phyloP scores from a whole-genome alignment of 2,113 vertebrate genomes.

The Coregonus clupeaformis region DNA sequence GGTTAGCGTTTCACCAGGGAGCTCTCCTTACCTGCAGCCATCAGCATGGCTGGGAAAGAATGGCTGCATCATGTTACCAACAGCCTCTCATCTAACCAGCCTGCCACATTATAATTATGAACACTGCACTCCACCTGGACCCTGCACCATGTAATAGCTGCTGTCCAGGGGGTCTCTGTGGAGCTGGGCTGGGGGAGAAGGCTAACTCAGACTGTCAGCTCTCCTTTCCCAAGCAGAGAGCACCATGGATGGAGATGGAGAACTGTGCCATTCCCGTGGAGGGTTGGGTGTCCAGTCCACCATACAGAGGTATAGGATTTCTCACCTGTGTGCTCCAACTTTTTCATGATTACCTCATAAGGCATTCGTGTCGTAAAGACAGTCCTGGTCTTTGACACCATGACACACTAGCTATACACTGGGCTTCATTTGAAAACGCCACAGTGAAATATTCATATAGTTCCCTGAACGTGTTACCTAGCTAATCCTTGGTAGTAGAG shows the following conservation, averaged over 20 bases:
- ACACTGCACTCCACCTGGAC: slow-evolving; percentile 51
- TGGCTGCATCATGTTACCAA: slow-evolving; percentile 65
- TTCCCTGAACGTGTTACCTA: slow-evolving; percentile 26
- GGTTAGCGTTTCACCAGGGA: slow-evolving; percentile 63
- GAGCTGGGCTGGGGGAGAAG: slow-evolving; percentile 20
- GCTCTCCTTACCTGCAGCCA: slow-evolving; percentile 68
- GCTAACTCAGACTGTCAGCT: slow-evolving; percentile 14
- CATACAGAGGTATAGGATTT: slow-evolving; percentile 52
- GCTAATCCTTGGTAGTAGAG: slow-evolving; percentile 45
- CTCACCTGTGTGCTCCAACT: slow-evolving; percentile 34
- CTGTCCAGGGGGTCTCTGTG: neutral
- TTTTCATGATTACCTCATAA: slow-evolving; percentile 46
- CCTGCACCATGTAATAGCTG: slow-evolving; percentile 31
- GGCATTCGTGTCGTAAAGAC: neutral
- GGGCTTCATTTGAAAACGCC: slow-evolving; percentile 39
- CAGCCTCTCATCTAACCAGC: slow-evolving; percentile 65
- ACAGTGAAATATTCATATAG: slow-evolving; percentile 16
- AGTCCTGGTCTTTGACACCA: slow-evolving; percentile 11
- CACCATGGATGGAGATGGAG: slow-evolving; percentile 22
- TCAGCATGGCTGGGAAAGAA: slow-evolving; percentile 57
- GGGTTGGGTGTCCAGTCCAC: slow-evolving; percentile 53
- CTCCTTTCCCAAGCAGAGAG: slow-evolving; percentile 44
- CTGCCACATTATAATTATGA: slow-evolving; percentile 52
- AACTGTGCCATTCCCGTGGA: slow-evolving; percentile 29
- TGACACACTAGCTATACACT: slow-evolving; percentile 50